A percentile compares a stretch with the other conserved stretches of the same genome.
Conservation (phyloP, 2,113 vertebrate species). For the Sclerurus mexicanus region DNA sequence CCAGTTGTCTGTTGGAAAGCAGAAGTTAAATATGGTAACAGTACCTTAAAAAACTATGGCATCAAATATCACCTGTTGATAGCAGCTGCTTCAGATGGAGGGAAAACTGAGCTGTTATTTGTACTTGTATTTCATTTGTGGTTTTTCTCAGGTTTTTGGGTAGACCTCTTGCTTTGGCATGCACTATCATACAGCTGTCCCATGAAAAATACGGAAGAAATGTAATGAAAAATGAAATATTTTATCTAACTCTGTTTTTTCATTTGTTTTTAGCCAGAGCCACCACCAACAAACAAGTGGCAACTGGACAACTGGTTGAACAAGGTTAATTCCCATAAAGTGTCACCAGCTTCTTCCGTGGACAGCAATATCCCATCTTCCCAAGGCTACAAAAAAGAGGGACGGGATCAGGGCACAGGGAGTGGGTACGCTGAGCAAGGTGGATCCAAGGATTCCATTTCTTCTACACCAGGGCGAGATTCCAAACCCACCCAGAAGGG, state of each 20-base stretch:
- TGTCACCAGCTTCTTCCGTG: slow-evolving; percentile 91
- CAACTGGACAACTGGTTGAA: slow-evolving; percentile 98
- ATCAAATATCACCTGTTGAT: not conserved
- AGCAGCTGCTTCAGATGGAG: not conserved
- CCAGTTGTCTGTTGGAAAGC: not conserved
- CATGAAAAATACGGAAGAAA: not conserved
- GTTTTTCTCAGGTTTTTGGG: not conserved
- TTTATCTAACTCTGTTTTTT: not conserved
- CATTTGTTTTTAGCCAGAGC: slow-evolving; percentile 84
- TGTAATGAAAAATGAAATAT: not conserved
- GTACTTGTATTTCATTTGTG: not conserved
- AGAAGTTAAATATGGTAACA: not conserved
- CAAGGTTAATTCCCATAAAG: slow-evolving; percentile 90
- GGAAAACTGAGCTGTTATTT: not conserved
- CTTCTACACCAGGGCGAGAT: slow-evolving; percentile 85
- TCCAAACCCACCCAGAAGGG: slow-evolving; percentile 87
- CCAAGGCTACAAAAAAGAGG: slow-evolving; percentile 92
- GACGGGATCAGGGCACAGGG: slow-evolving; percentile 82
- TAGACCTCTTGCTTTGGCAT: not conserved
- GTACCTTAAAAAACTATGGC: not conserved
- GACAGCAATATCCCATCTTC: slow-evolving; percentile 89
- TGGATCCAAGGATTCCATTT: slow-evolving; percentile 85
- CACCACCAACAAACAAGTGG: slow-evolving; percentile 94
- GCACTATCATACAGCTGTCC: not conserved
- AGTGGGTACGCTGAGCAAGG: slow-evolving; percentile 82